Conservation (phyloP, 1,140 invertebrate species). For the Piezodorus guildinii region DNA sequence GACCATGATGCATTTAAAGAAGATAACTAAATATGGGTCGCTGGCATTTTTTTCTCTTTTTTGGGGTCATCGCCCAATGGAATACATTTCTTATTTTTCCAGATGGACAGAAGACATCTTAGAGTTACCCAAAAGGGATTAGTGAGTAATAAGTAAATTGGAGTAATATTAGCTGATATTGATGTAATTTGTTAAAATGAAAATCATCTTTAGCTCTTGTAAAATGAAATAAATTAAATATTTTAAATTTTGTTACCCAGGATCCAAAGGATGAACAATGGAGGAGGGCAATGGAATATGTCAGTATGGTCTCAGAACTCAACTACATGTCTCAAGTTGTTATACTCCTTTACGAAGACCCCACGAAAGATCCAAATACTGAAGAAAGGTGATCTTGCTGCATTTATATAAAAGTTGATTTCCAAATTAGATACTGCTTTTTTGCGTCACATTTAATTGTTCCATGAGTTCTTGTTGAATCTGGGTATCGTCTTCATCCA, state of each 20-base stretch:
- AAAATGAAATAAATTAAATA: not conserved
- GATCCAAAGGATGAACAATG: conserved; percentile 85
- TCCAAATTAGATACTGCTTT: too few relatives aligned
- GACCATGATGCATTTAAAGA: too few relatives aligned
- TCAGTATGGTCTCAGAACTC: conserved; percentile 91
- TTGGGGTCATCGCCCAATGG: too few relatives aligned
- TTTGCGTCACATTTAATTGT: too few relatives aligned
- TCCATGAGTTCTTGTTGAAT: too few relatives aligned
- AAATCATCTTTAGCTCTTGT: too few relatives aligned
- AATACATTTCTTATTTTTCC: not conserved
- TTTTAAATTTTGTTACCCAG: conserved; percentile 17
- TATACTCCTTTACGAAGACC: conserved; percentile 98
- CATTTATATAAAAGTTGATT: too few relatives aligned
- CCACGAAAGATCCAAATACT: conserved; percentile 81
- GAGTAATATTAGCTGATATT: not conserved
- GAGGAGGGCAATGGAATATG: conserved; percentile 95
- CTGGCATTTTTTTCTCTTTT: too few relatives aligned
- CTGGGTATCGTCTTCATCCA: too few relatives aligned
- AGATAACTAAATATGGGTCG: too few relatives aligned
- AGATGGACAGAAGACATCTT: not conserved
- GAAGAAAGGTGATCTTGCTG: conserved; percentile 51
- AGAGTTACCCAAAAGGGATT: conserved; percentile 2
- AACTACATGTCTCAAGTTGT: conserved; percentile 99
- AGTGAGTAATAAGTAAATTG: conserved; percentile 2
- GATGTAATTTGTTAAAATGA: too few relatives aligned